Evolutionary conservation across 2,888 invertebrate species (phyloP), one percentile per base, ranked within the genome.

Genomic region (Sussaba pulchella): DNA sequence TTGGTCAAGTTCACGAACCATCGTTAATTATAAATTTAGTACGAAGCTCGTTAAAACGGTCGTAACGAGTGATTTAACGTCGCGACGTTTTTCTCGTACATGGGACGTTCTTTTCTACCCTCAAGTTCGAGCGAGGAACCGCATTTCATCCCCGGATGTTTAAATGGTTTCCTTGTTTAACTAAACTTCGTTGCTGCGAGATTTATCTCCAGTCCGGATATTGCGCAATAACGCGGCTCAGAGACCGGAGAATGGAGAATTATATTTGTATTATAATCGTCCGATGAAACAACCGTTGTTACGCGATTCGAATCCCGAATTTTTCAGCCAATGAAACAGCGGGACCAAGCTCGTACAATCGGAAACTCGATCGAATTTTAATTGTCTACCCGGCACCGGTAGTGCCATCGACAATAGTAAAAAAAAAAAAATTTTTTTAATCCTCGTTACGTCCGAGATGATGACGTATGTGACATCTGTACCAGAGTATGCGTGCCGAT

Each of bases 251-350:
- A 26, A n/a, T n/a, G n/a, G n/a, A 57, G 8, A 10, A n/a, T 14
- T 17, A 36, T 57, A 31, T 57, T 14, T 61, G 39, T 61, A 21
- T 61, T 17, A 39, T 24, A 69, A 54, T 69, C 41, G 47, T 47
- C 61, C 24, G 52, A 57, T n/a, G 57, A 45, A 17, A 21, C 45
- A 21, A 47, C 45, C 47, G 36, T 57, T 9, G 59, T 47, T 39
- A 54, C 67, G 36, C 59, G 19, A 59, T 59, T 31, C 57, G 5
- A 43, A 9, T 47, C 19, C 36, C 71, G 24, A 31, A 5, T 31
- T 41, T 61, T 61, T 10, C 14, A 41, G 36, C 50, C 61, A 45
- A 70, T 70, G 36, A 57, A 70, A 70, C 36, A 45, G n/a, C 12
- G 36, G 31, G n/a, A n/a, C n/a, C 52, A 19, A 9, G 12, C 17